Evolutionary conservation across 2,888 invertebrate genomes (phyloP).

Genomic region (Geophilus truncorum): DNA sequence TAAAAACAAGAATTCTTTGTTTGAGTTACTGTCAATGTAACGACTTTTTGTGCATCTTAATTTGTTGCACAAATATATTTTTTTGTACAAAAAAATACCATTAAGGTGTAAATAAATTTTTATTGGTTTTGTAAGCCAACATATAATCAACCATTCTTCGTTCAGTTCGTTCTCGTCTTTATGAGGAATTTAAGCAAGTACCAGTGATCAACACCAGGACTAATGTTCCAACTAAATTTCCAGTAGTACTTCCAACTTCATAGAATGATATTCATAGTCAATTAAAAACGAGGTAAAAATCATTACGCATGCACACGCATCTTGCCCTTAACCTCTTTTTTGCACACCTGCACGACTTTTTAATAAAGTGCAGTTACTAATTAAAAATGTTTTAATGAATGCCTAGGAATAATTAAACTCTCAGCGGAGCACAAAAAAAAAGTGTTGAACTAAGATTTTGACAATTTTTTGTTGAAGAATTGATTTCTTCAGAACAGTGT

Average conservation of each 20-base stretch:
- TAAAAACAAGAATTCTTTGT: neutral
- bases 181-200: no score
- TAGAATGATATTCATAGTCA: neutral
- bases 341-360: neutral
- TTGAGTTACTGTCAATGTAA: neutral
- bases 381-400: neutral
- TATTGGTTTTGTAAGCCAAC: conserved; percentile 15
- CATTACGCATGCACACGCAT: neutral
- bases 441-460: neutral
- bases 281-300: neutral
- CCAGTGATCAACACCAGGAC: no score
- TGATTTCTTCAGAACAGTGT: neutral
- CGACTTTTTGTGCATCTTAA: neutral
- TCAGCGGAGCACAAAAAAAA: neutral
- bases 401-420: neutral
- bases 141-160: no score
- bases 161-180: no score
- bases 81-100: neutral
- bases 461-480: neutral
- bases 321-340: neutral
- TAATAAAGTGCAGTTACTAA: neutral
- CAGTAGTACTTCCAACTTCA: no score
- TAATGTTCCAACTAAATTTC: no score
- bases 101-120: conserved; percentile 22
- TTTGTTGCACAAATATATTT: conserved; percentile 22